Conservation (phyloP, 1,140 invertebrate species). For the Lepeophtheirus salmonis region DNA sequence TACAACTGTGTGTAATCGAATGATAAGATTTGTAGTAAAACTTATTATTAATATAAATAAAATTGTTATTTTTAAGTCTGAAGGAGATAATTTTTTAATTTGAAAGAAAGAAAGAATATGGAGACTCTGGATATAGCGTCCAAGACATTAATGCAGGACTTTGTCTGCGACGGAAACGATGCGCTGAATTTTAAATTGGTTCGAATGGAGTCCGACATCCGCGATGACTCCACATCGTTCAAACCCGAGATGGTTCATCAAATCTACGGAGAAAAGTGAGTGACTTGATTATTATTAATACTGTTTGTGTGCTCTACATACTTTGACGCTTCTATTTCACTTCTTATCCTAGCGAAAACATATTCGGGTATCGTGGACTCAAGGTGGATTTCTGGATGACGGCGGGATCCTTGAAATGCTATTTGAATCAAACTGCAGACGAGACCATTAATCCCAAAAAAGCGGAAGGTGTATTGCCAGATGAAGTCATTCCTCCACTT, state of each 20-base stretch:
- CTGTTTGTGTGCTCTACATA: slow-evolving; percentile 8
- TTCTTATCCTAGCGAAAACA: no score
- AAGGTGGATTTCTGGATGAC: background rate
- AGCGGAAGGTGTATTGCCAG: background rate
- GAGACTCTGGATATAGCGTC: no score
- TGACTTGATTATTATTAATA: slow-evolving; percentile 17
- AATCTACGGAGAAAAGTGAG: slow-evolving; percentile 63
- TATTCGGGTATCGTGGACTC: slow-evolving; percentile 69
- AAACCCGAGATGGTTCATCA: slow-evolving; percentile 79
- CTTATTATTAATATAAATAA: no score
- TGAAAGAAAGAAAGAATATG: no score
- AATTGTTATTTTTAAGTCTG: no score
- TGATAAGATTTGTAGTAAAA: no score
- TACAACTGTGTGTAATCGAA: no score
- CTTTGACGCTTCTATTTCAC: slow-evolving; percentile 25
- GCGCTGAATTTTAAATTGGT: slow-evolving; percentile 57
- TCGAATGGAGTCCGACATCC: slow-evolving; percentile 42
- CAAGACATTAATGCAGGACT: no score
- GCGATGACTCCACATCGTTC: slow-evolving; percentile 49
- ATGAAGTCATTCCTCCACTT: background rate
- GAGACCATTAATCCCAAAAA: background rate
- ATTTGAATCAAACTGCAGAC: background rate
- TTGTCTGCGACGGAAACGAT: slow-evolving; percentile 46
- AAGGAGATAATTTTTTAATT: no score
- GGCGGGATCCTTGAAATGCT: background rate